Evolutionary conservation across 2,888 invertebrate genomes (phyloP), one percentile per base, ranked within the genome.

Genomic region (Theretra japonica): DNA sequence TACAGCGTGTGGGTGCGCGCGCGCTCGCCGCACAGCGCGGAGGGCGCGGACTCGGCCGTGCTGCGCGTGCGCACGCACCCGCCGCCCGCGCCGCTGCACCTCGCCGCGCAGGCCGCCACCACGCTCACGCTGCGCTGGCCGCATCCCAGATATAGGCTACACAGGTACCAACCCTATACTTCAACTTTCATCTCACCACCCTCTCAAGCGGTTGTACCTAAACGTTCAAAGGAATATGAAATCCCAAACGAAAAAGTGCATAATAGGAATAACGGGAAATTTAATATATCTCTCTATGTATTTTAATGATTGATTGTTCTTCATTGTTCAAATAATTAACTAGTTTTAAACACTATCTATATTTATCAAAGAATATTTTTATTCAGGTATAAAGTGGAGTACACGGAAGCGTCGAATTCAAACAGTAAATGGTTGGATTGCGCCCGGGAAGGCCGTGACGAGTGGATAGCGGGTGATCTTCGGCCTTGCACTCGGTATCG

Each of bases 1-100:
- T 98, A 97, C 86, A 91, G 92, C 6, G 96, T 98, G 58, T 97
- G 96, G 96, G 96, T 97, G 56, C 95, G 96, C 60, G 97, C 97
- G 1, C 96, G 96, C 80, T 97, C 97, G 1, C 95, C 95, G 70
- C 95, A 96, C 80, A 96, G 95, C 73, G 93, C 95, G 2, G 95
- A 95, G 33, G 78, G 83, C 70, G 96, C 96, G 2, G 95, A 96
- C 80, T 97, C 96, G 75, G 88, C 93, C 2, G 91, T 92, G 23
- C 91, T 97, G 8, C 89, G 92, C 11, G 95, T 97, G 25, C 95
- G 94, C 69, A 98, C 98, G 21, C 97, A 96, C 85, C 95, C 97
- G 0, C 95, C 96, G 76, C 97, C 98, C 0, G 95, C 95, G 41
- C 95, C 96, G 72, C 90, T 98, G 7, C 90, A 93, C 0, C 83